Base-by-base conservation (phyloP, 2,797 vertebrate genomes). In the Heliangelus exortis region DNA sequence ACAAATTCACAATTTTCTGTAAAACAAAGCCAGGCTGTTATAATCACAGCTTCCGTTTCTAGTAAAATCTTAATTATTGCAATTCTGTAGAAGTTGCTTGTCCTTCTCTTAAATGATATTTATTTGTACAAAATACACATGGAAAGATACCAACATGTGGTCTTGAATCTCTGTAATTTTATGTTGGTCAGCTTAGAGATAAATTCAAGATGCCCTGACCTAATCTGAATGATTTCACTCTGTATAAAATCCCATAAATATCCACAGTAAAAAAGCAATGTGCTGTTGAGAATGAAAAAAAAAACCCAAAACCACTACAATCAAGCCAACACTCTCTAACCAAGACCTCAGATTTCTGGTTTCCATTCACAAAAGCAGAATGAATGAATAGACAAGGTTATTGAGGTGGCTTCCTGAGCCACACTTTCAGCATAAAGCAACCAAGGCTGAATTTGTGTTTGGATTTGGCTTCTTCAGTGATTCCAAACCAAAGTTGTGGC, bases 351-450 rank as follows among this genome's bases (percentile, higher is more conserved):
- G 51, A 61, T 66, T n/a, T 92, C 93, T 84, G 62, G 10, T 87
- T 95, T 91, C 51, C 62, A 41, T 93, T 96, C 79, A 93, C 47
- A 93, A 76, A 96, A 74, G 10, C 20, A 50, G 62, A 82, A 76
- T 51, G 50, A 93, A 84, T 91, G 71, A 94, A 81, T 63, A 78
- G 33, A 6, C 61, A 57, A 72, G n/a, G 58, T 78, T 92, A 85
- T 15, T 78, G 89, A 94, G 89, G 68, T 76, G 63, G 50, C 15
- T 79, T 87, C 61, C 69, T 83, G 55, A 87, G 51, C 68, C 93
- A 83, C 53, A 81, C 59, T 84, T 94, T 29, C 85, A 90, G 57
- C 31, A 50, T 28, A 85, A 78, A 39, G 8, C 17, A 65, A 47
- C 28, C 48, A 76, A 74, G 36, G 26, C n/a, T 93, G 80, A 77